Percentiles rank a stretch among this genome's conserved stretches.
Evolutionary conservation across 1,140 invertebrate genomes (phyloP).

Genomic region (Dendrolimus punctatus): DNA sequence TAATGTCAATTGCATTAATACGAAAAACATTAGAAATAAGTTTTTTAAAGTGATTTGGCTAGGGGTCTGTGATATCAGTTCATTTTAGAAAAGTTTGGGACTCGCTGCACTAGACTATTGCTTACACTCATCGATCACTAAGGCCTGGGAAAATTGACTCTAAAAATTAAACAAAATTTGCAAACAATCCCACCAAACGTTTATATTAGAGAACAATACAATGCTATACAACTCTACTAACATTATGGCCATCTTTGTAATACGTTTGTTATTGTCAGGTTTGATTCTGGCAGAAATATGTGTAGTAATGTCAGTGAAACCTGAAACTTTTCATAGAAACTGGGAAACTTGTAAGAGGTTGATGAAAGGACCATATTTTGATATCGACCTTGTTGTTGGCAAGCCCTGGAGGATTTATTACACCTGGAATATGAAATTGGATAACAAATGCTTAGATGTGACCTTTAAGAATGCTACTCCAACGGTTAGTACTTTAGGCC

Average conservation of each 20-base stretch:
- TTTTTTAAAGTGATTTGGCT: too few species aligned
- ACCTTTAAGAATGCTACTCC: constrained; percentile 34
- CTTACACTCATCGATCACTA: background rate
- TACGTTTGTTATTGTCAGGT: too few species aligned
- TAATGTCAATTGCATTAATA: too few species aligned
- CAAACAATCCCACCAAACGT: too few species aligned
- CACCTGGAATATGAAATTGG: constrained; percentile 44
- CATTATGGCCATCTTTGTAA: too few species aligned
- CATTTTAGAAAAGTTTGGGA: too few species aligned
- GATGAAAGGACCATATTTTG: constrained; percentile 36
- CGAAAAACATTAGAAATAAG: too few species aligned
- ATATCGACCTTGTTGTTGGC: constrained; percentile 32
- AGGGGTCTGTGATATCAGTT: too few species aligned
- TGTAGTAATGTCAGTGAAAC: constrained; percentile 3
- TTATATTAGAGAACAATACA: too few species aligned
- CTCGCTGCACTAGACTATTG: background rate
- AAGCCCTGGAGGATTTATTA: constrained; percentile 45
- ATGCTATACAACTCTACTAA: too few species aligned
- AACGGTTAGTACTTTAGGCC: constrained; percentile 19
- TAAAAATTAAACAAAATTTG: background rate
- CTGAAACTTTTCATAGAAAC: constrained; percentile 15
- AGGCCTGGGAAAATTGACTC: constrained; percentile 2
- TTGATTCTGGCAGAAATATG: too few species aligned
- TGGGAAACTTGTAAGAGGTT: constrained; percentile 25
- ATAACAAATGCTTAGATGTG: constrained; percentile 41